phyloP scores from a whole-genome alignment of 2,797 vertebrate genomes.

The Sorex maritimensis region DNA sequence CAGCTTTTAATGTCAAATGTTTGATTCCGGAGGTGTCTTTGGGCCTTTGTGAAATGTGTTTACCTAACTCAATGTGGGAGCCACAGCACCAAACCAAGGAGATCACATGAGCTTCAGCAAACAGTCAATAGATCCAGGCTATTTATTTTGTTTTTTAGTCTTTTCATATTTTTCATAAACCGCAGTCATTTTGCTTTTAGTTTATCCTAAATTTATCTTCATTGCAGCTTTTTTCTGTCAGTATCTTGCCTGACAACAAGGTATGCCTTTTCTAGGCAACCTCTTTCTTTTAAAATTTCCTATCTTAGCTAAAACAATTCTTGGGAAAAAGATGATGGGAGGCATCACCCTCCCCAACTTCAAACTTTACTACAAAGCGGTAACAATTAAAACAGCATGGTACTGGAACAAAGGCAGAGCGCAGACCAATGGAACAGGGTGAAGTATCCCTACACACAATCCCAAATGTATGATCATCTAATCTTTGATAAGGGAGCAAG shows the following conservation, averaged over 20 bases:
- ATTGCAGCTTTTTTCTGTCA: conserved; percentile 35
- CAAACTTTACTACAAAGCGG: too few relatives aligned
- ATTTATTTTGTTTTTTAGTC: conserved; percentile 90
- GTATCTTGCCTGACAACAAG: not conserved
- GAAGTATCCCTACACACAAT: too few relatives aligned
- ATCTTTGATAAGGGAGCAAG: too few relatives aligned
- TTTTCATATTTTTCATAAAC: conserved; percentile 91
- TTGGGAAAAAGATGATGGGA: too few relatives aligned
- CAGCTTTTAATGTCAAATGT: conserved; percentile 83
- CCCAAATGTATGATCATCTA: too few relatives aligned
- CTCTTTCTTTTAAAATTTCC: not conserved
- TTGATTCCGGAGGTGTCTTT: conserved; percentile 80
- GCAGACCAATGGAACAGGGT: too few relatives aligned
- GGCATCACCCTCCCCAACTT: too few relatives aligned
- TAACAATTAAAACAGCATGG: too few relatives aligned
- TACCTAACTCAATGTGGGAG: conserved; percentile 89
- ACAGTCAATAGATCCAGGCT: conserved; percentile 91
- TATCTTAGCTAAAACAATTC: too few relatives aligned
- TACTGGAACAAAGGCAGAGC: too few relatives aligned
- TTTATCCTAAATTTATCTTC: conserved; percentile 74
- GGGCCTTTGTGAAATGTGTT: conserved; percentile 88
- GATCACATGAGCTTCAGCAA: conserved; percentile 89
- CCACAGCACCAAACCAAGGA: conserved; percentile 77
- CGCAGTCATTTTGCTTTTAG: conserved; percentile 84
- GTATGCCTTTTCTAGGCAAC: not conserved